Base-by-base conservation (phyloP, 2,113 vertebrate species). In the Cryptotis parvus region DNA sequence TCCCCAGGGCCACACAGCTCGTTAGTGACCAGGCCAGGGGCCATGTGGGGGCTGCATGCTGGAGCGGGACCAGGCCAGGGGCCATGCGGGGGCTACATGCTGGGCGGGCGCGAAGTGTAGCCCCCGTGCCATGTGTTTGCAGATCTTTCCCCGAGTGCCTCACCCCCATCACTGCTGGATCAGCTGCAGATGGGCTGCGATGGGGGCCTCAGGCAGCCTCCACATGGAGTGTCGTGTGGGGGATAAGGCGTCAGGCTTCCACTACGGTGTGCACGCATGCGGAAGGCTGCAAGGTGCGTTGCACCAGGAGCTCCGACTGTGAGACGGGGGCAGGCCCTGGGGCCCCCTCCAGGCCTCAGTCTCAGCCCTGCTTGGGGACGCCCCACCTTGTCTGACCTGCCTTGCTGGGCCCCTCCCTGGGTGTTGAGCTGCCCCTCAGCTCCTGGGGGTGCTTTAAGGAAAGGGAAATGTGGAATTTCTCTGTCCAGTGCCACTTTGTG, bases 201-300 rank as follows among this genome's bases (percentile, higher is more conserved):
- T 37, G 98, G 99, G 99, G 77, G 97, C 94, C 22, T 89, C 98
- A 0, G 93, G 96, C 8, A 84, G 97, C 0, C 98, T 99, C 95
- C 99, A 98, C 9, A 98, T 99, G 96, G 99, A 99, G 96, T 99
- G 99, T 96, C 98, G 99, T 52, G 98, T 99, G 93, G 99, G 99
- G 70, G 99, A 99, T 98, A 99, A 98, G 97, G 99, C 99, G 29
- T 99, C 99, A 0, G 99, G 99, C 52, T 99, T 99, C 94, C 99
- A 99, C 98, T 99, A 99, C 0, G 99, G 99, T 0, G 99, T 99
- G 22, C 99, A 99, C 0, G 99, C 99, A 16, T 99, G 99, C 0
- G 99, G 99, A 99, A 96, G 99, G 99, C 85, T 99, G 99, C 96
- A 99, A 99, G 99, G 99, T 99, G 98, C 14, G 77, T 35, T 52